Evolutionary conservation across 1,140 invertebrate species (phyloP).

Genomic region (Euwallacea fornicatus): DNA sequence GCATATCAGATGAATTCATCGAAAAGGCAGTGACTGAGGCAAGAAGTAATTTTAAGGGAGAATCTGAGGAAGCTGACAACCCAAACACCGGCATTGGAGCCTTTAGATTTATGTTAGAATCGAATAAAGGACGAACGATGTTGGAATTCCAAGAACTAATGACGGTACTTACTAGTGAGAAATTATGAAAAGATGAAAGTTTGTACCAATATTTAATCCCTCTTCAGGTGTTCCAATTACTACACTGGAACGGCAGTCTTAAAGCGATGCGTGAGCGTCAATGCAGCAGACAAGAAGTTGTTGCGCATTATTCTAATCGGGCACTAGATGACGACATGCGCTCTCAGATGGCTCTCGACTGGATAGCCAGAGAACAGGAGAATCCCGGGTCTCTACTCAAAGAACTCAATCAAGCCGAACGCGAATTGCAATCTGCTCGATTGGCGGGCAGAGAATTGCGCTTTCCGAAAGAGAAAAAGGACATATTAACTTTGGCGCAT

Average conservation of each 20-base stretch:
- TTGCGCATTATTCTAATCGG: constrained; percentile 91
- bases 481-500: constrained; percentile 87
- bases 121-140: constrained; percentile 91
- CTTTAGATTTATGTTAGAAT: constrained; percentile 93
- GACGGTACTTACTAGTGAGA: no score
- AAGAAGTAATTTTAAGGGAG: constrained; percentile 66
- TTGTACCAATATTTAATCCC: not conserved
- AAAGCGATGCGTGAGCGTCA: constrained; percentile 90
- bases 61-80: constrained; percentile 73
- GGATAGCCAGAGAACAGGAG: constrained; percentile 90
- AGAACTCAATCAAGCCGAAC: constrained; percentile 81
- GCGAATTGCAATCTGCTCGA: constrained; percentile 86
- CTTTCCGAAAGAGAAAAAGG: constrained; percentile 94
- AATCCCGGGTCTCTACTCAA: constrained; percentile 74
- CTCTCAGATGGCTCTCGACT: constrained; percentile 93
- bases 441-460: constrained; percentile 86
- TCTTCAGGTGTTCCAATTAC: constrained; percentile 75
- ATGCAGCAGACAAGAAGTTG: constrained; percentile 91
- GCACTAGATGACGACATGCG: constrained; percentile 92
- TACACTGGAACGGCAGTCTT: constrained; percentile 95
- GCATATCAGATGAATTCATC: constrained; percentile 92
- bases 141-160: constrained; percentile 95
- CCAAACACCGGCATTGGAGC: constrained; percentile 87
- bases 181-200: no score
- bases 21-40: constrained; percentile 91